Conservation (phyloP, 2,888 invertebrate species). For the Xestia c-nigrum region DNA sequence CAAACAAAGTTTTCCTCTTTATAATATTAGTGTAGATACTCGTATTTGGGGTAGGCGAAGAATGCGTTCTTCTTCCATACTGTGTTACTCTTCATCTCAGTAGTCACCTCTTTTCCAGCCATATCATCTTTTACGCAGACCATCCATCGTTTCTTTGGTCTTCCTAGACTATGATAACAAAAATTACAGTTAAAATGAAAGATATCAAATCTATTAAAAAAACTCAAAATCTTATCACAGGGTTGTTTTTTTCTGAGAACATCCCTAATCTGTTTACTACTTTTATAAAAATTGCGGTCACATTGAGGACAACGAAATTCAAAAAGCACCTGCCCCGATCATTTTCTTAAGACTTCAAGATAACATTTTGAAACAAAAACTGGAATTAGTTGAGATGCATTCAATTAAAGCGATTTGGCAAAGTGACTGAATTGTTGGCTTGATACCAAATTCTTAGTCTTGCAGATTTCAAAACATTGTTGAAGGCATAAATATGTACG, state of each 20-base stretch:
- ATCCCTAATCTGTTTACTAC: not conserved
- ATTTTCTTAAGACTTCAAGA: conserved; percentile 29
- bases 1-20: too few relatives aligned
- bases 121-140: too few relatives aligned
- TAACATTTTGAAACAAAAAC: conserved; percentile 33
- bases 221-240: not conserved
- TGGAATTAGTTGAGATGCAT: conserved; percentile 50
- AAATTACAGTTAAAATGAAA: not conserved
- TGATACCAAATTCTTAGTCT: conserved; percentile 47
- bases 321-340: conserved; percentile 46
- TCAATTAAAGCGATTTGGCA: conserved; percentile 39
- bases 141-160: too few relatives aligned
- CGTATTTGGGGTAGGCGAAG: too few relatives aligned
- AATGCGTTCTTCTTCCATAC: too few relatives aligned
- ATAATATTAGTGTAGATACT: too few relatives aligned
- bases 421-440: conserved; percentile 48
- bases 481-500: conserved; percentile 17
- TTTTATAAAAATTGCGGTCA: conserved; percentile 33
- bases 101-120: too few relatives aligned
- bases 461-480: conserved; percentile 43
- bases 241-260: not conserved
- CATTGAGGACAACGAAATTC: conserved; percentile 41
- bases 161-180: too few relatives aligned
- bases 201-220: not conserved
- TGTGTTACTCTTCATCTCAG: too few relatives aligned